Evolutionary conservation across 2,797 vertebrate genomes (phyloP).

Genomic region (Chelidonichthys spinosus): DNA sequence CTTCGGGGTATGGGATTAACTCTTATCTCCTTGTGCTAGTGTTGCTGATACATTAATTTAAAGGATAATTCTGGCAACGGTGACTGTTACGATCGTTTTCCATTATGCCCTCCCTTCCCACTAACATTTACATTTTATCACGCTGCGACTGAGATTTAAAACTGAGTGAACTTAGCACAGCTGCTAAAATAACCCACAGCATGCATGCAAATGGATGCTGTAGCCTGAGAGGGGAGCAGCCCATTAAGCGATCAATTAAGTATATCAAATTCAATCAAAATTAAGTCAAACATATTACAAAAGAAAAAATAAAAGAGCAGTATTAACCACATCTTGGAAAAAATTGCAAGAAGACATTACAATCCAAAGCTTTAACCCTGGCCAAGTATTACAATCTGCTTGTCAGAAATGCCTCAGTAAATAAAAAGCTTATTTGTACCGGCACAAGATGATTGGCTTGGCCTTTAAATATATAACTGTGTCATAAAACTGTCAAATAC

Average conservation of each 20-base stretch:
- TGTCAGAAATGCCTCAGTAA: conserved; percentile 42
- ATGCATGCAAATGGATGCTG: conserved; percentile 14
- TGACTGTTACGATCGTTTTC: conserved; percentile 7
- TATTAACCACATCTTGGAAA: conserved; percentile 26
- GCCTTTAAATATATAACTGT: conserved; percentile 57
- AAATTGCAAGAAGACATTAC: conserved; percentile 32
- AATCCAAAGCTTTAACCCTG: conserved; percentile 24
- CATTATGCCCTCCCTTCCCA: neutral
- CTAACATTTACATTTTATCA: conserved; percentile 11
- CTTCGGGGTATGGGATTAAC: conserved; percentile 21
- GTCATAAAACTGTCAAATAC: conserved; percentile 66
- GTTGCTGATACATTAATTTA: conserved; percentile 28
- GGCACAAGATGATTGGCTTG: conserved; percentile 46
- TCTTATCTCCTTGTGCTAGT: conserved; percentile 16
- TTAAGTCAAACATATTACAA: conserved; percentile 12
- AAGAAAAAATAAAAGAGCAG: conserved; percentile 1
- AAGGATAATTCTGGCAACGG: conserved; percentile 16
- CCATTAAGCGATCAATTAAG: conserved; percentile 21
- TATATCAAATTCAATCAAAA: conserved; percentile 39
- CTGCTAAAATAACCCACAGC: conserved; percentile 39
- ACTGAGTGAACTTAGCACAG: conserved; percentile 11
- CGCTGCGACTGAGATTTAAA: conserved; percentile 17
- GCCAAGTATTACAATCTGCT: conserved; percentile 29
- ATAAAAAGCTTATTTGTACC: conserved; percentile 51
- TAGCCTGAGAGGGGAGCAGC: conserved; percentile 22